Conservation (phyloP, 2,113 vertebrate species). For the Chamaetylas fuelleborni region DNA sequence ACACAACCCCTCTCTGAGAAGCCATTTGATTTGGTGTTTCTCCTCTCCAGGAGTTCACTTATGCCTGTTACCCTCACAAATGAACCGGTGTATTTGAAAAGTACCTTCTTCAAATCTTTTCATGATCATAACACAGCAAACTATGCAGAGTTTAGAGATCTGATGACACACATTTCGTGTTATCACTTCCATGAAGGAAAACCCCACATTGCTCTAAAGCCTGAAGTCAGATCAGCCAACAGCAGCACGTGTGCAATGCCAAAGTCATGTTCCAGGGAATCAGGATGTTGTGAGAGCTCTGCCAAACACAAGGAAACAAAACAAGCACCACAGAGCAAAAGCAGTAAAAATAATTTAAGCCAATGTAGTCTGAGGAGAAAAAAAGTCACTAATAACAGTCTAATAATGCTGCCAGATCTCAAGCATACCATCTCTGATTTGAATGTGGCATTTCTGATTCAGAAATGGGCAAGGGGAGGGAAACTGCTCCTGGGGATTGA, state of each 20-base stretch:
- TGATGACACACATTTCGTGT: not conserved
- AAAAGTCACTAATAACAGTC: not conserved
- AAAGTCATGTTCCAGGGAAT: not conserved
- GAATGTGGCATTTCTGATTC: not conserved
- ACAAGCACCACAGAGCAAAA: not conserved
- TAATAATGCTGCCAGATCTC: not conserved
- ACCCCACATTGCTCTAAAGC: rapidly evolving
- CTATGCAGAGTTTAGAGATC: not conserved
- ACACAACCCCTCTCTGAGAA: not conserved
- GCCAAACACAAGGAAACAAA: not conserved
- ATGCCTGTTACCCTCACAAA: not conserved
- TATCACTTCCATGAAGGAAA: not conserved
- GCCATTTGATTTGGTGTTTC: not conserved
- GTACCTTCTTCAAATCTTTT: not conserved
- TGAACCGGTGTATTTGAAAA: not conserved
- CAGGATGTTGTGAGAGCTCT: not conserved
- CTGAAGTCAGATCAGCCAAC: not conserved
- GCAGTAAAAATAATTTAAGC: not conserved
- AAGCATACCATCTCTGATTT: not conserved
- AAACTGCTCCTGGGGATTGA: not conserved
- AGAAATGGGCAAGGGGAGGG: not conserved
- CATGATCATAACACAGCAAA: not conserved
- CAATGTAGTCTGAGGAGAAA: not conserved
- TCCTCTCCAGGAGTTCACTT: not conserved
- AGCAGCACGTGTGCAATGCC: not conserved